Evolutionary conservation across 2,797 vertebrate genomes (phyloP).

Genomic region (Amphiprion clarkii): DNA sequence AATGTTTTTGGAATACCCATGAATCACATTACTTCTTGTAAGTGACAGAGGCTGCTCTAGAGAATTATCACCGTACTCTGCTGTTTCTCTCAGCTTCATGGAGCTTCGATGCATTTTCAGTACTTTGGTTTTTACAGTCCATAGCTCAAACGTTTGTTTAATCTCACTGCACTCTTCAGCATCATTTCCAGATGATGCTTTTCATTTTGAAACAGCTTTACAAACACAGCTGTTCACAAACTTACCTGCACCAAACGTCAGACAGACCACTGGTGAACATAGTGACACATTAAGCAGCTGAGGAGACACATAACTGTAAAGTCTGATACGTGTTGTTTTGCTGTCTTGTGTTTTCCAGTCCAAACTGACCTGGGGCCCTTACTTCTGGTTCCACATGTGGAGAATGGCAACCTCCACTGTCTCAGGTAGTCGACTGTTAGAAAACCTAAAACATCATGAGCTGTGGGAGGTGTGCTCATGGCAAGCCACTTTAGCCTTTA

Average conservation of each 20-base stretch:
- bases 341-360: conserved; percentile 83
- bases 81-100: no score
- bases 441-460: background rate
- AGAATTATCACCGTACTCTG: background rate
- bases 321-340: background rate
- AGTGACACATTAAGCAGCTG: background rate
- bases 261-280: background rate
- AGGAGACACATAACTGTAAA: background rate
- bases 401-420: conserved; percentile 94
- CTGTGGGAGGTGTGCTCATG: background rate
- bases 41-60: background rate
- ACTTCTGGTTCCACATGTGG: conserved; percentile 98
- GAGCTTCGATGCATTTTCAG: background rate
- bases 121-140: conserved; percentile 1
- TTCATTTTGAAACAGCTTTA: no score
- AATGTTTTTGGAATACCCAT: background rate
- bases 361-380: conserved; percentile 96
- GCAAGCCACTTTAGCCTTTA: no score
- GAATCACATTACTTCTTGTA: background rate
- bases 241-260: no score
- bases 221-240: no score
- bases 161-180: background rate
- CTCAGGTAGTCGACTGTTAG: conserved; percentile 86
- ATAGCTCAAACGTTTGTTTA: background rate
- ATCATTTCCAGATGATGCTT: background rate